Evolutionary conservation across 2,113 vertebrate genomes (phyloP).

Genomic region (Hiodon tergisus): DNA sequence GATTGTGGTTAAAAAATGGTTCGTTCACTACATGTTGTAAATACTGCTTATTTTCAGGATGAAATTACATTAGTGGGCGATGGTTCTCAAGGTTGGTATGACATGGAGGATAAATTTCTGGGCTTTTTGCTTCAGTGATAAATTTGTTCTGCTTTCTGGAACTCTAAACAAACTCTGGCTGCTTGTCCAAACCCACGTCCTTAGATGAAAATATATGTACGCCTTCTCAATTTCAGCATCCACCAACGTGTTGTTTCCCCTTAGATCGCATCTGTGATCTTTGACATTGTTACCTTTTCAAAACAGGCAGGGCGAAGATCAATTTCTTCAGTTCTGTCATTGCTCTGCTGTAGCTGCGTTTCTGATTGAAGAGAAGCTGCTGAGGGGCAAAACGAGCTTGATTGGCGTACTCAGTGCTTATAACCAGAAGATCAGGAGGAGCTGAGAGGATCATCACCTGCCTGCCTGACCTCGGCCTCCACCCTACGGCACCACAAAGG

Average conservation of each 20-base stretch:
- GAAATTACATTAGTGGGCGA: slow-evolving; percentile 8
- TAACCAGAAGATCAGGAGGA: too few species aligned
- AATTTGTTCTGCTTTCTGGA: slow-evolving; percentile 22
- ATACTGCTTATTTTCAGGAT: slow-evolving; percentile 12
- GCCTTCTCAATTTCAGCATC: background rate
- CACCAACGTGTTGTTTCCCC: slow-evolving; percentile 2
- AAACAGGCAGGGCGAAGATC: background rate
- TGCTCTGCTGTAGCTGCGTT: background rate
- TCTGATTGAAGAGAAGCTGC: background rate
- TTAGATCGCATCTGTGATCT: background rate
- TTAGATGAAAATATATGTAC: slow-evolving; percentile 4
- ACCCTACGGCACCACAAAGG: too few species aligned
- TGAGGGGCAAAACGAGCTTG: background rate
- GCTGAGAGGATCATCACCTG: too few species aligned
- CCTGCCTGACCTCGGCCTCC: too few species aligned
- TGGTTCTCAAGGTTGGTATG: slow-evolving; percentile 17
- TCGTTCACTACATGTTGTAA: slow-evolving; percentile 18
- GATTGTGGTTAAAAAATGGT: slow-evolving; percentile 2
- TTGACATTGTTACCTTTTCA: slow-evolving; percentile 4
- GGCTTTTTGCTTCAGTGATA: slow-evolving; percentile 5
- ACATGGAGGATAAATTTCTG: slow-evolving; percentile 12
- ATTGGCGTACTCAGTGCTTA: too few species aligned
- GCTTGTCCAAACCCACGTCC: slow-evolving; percentile 8
- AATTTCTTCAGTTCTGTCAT: background rate
- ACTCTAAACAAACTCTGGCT: slow-evolving; percentile 19